phyloP scores from a whole-genome alignment of 2,888 invertebrate species.

The Nematopogon swammerdamellus region DNA sequence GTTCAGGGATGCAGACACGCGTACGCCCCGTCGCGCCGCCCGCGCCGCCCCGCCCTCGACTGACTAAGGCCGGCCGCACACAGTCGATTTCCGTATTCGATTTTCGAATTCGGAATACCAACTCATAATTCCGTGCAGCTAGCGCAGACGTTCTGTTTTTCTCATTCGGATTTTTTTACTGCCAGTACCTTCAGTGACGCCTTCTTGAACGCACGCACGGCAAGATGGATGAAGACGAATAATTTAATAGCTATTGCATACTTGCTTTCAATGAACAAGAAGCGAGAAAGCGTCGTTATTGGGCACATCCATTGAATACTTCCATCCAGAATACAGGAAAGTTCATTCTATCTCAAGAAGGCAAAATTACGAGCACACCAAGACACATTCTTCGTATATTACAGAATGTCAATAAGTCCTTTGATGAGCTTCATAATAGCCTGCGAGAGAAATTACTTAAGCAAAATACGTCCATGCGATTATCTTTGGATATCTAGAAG shows the following conservation, averaged over 20 bases:
- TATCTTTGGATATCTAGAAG: no score
- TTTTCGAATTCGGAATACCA: background rate
- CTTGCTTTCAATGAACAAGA: background rate
- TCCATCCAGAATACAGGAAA: no score
- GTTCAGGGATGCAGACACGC: background rate
- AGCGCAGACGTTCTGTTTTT: constrained; percentile 1
- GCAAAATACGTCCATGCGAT: no score
- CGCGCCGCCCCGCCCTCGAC: no score
- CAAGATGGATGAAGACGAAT: background rate
- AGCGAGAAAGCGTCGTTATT: no score
- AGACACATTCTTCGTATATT: background rate
- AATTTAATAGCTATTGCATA: background rate
- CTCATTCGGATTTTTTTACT: background rate
- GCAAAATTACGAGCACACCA: background rate
- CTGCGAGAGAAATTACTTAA: background rate
- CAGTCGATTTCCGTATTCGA: background rate
- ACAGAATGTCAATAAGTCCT: background rate
- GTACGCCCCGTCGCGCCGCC: no score
- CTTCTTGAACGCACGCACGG: background rate
- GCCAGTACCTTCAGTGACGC: background rate
- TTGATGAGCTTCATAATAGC: background rate
- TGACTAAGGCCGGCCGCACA: no score
- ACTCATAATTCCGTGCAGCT: background rate
- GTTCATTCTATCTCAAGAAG: background rate
- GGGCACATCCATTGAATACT: background rate